Base-by-base conservation (phyloP, 2,888 invertebrate species). In the Lasioglossum oenotherae region DNA sequence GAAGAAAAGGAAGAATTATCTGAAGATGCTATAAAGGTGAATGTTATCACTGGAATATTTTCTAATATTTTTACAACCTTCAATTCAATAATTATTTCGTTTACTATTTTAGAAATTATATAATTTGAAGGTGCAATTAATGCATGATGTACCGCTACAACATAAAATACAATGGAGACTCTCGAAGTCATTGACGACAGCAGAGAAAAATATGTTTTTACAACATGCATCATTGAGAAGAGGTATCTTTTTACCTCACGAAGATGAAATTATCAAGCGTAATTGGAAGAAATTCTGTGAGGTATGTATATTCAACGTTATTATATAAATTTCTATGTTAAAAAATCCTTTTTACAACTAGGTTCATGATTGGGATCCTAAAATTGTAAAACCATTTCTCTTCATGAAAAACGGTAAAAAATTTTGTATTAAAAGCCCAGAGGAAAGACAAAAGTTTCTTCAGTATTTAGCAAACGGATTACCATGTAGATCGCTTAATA, bases 271-370 rank as follows among this genome's bases (percentile, higher is more conserved):
- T 67, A 92, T 95, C 44, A 85, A 23, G 10, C 77, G 81, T n/a
- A 95, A 95, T 75, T 95, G 94, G 95, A 81, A 87, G 72, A 69
- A n/a, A 35, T 95, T 95, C 90, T 94, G 94, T 69, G 38, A 92
- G 84, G 94, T 94, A 87, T 75, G 67, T 75, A 1, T 79, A 38
- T 74, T 74, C 49, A 19, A 53, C 79, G 41, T 8, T 38, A 23
- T 46, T 41, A 23, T 14, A 49, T 85, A 0, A 38, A 67, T 60
- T 12, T n/a, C 8, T 49, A 19, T 46, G 69, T 31, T 60, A 12
- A 31, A 49, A 27, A 67, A 8, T n/a, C 10, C 31, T 72, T 74
- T n/a, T 67, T 73, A 12, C 23, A 35, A 27, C 6, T 38, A 94
- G 94, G 72, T 89, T 73, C 93, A 94, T 80, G 19, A 91, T 10